Base-by-base conservation (phyloP, 2,113 vertebrate species). In the Motacilla alba region DNA sequence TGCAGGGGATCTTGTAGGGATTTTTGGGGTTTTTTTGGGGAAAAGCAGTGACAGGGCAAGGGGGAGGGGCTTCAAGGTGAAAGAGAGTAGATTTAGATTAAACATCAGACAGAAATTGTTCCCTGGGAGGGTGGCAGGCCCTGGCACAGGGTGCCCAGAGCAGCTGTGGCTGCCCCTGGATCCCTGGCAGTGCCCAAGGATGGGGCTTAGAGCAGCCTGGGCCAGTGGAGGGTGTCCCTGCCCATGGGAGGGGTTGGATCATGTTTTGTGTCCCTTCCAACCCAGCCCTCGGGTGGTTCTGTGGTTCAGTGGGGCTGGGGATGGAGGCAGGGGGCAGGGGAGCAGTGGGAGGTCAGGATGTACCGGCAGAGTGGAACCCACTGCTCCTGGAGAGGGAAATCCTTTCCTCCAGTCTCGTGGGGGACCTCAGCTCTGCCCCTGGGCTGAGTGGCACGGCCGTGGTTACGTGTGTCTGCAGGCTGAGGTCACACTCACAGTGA, bases 371-470 rank as follows among this genome's bases (percentile, higher is more conserved):
- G 31, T 7, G 24, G 39, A 75, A 41, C 14, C 33, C 27, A 4
- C 47, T 43, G 60, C 43, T 50, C 30, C 79, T 67, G 66, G 39
- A 16, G 77, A 70, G 41, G 24, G n/a, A 50, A n/a, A 62, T 43
- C 0, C 0, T n/a, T 64, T 44, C 44, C 41, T 62, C 49, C 50
- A 17, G 6, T 44, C 21, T 22, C n/a, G 0, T 0, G 7, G 17
- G 26, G 63, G 46, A 41, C 56, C 30, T 55, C 10, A 37, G 7
- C 46, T 14, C 47, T 39, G 56, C 9, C 35, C 39, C 70, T 22
- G n/a, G 49, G 24, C 53, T 2, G 1, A 5, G 37, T 16, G 52
- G 75, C 89, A 62, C 5, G 0, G 49, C 58, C 0, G 1, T 69
- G 63, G 49, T 31, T 30, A 3, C 0, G 2, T 35, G 7, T 62